A percentile compares a stretch with the other conserved stretches of the same genome.
phyloP scores from a whole-genome alignment of 2,113 vertebrate species.

The Donacobius atricapilla region DNA sequence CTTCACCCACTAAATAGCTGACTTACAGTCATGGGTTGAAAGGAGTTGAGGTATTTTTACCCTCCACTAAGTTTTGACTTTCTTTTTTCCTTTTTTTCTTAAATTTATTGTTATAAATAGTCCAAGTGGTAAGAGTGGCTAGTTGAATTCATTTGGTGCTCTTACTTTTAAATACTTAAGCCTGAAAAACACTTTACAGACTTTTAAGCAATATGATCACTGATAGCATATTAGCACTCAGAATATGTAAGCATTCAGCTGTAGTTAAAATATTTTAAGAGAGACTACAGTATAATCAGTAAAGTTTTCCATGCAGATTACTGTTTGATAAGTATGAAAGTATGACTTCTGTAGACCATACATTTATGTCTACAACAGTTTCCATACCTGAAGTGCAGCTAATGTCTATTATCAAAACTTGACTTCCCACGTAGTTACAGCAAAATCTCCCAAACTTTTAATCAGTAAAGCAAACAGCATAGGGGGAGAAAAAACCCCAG shows the following conservation, averaged over 20 bases:
- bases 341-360: not conserved
- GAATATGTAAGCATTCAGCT: not conserved
- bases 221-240: not conserved
- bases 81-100: not conserved
- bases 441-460: not conserved
- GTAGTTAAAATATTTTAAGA: not conserved
- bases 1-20: not conserved
- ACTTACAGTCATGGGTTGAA: not conserved
- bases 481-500: rapidly evolving
- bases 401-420: not conserved
- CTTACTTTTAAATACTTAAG: not conserved
- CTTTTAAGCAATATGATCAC: not conserved
- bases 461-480: not conserved
- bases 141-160: not conserved
- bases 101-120: not conserved
- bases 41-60: not conserved
- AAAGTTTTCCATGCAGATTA: not conserved
- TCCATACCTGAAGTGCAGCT: not conserved
- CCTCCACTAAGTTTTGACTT: not conserved
- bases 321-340: not conserved
- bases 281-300: not conserved
- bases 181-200: not conserved
- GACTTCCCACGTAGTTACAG: not conserved
- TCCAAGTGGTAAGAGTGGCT: not conserved
- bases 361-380: not conserved